Base-by-base conservation (phyloP, 2,888 invertebrate species). In the Hyposoter dolosus region DNA sequence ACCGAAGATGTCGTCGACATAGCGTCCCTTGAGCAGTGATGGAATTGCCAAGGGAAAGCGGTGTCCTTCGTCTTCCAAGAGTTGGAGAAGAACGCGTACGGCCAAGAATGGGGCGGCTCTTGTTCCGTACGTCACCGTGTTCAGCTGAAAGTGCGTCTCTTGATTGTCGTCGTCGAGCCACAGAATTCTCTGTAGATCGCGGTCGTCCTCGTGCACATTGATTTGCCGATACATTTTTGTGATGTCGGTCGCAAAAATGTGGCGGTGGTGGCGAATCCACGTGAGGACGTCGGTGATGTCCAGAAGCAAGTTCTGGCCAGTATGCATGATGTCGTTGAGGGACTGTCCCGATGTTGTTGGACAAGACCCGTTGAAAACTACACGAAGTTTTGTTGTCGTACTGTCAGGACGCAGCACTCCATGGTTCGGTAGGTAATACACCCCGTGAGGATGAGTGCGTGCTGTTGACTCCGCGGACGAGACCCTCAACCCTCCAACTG, bases 131-230 rank as follows among this genome's bases (percentile, higher is more conserved):
- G 28, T 23, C 43, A 1, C 65, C 0, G 79, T 83, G 0, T 68
- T 56, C 47, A 84, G 84, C 10, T 76, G 77, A n/a, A 71, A 79
- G 0, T 32, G 47, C 0, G 53, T 32, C 6, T 53, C 71, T 0
- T 63, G 50, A 5, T 32, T 23, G 0, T 72, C 15, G 0, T 43
- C 17, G 40, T 72, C 47, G 23, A 23, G 77, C 93, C 93, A 94
- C 10, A 94, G 66, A 9, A 94, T 93, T 5, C 90, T 72, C 60
- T 93, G 93, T n/a, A 90, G 89, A 19, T 90, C 65, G 7, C 88
- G 66, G 69, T 93, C 87, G 15, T 74, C 74, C 15, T 60, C 23
- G 32, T 43, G 72, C 3, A 75, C 60, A 1, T 53, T 17, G 17
- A 75, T 43, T n/a, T 75, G 74, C 12, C 74, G 23, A 10, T 56